Conservation (phyloP, 2,888 invertebrate species). For the Campoplex capitator region DNA sequence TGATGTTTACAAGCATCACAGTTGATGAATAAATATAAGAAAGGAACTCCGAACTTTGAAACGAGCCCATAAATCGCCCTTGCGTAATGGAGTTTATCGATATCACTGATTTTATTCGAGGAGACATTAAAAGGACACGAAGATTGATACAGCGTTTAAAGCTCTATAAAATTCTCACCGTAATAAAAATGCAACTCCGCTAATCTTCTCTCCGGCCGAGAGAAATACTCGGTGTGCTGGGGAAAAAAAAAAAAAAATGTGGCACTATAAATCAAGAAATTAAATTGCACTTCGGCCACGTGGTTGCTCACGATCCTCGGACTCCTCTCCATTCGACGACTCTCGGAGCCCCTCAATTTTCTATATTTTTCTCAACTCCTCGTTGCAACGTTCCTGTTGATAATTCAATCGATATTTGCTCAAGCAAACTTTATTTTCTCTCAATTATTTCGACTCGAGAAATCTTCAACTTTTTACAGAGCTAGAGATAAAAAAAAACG, state of each 20-base stretch:
- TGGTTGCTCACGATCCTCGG: background rate
- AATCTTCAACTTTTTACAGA: background rate
- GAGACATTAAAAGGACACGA: background rate
- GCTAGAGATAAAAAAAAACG: background rate
- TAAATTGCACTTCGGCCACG: background rate
- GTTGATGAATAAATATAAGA: background rate
- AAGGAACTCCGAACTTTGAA: background rate
- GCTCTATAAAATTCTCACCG: background rate
- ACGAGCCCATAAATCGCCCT: background rate
- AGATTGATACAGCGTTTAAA: background rate
- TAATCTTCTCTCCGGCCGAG: background rate
- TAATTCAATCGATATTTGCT: background rate
- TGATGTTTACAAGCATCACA: background rate
- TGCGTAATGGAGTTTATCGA: background rate
- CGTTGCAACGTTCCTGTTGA: background rate
- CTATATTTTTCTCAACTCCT: background rate
- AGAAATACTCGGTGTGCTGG: background rate
- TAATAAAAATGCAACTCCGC: slow-evolving; percentile 3
- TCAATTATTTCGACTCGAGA: background rate
- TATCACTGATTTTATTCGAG: background rate
- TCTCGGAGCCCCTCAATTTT: background rate
- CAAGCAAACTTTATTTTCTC: background rate
- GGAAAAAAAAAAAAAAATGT: background rate
- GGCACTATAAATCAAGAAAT: background rate
- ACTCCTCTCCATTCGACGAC: background rate